Base-by-base conservation (phyloP, 2,797 vertebrate species). In the Periparus ater region DNA sequence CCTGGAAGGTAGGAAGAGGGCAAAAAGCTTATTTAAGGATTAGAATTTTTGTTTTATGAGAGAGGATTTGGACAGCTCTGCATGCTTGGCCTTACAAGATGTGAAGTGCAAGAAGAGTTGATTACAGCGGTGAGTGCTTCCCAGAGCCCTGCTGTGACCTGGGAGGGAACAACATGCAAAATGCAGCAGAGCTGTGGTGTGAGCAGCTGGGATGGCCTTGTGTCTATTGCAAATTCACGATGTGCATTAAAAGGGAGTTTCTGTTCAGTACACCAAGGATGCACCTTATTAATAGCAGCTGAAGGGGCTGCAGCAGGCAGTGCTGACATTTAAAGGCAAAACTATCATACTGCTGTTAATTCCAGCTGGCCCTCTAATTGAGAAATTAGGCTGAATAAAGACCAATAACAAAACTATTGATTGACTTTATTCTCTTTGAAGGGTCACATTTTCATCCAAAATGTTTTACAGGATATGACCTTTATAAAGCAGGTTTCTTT, bases 1-100 rank as follows among this genome's bases (percentile, higher is more conserved):
- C 55, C 84, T 89, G 47, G n/a, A 54, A 68, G 25, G 38, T n/a
- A 80, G 32, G 38, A 88, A 45, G 57, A 93, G 29, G 60, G 23
- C 5, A 89, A 62, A 67, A 92, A 81, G 34, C 79, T 96, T 95
- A 67, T 89, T 68, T 91, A 61, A 68, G 50, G 79, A 94, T 96
- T 95, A 96, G 45, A 77, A 40, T 1, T 2, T 88, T 83, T 95
- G 42, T 81, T 38, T 93, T 91, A 32, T 6, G 55, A 65, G 57
- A n/a, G 57, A 47, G 36, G 16, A 29, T 74, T 89, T 94, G 47
- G 85, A 75, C 45, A 89, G 51, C 20, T 78, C 40, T 91, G 45
- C 66, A 29, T 85, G 45, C 91, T 88, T 47, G 87, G 66, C 34
- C n/a, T 85, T 65, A 4, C n/a, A 57, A 77, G 53, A 70, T 4